Base-by-base conservation (phyloP, 2,888 invertebrate genomes). In the Plebejus anna region DNA sequence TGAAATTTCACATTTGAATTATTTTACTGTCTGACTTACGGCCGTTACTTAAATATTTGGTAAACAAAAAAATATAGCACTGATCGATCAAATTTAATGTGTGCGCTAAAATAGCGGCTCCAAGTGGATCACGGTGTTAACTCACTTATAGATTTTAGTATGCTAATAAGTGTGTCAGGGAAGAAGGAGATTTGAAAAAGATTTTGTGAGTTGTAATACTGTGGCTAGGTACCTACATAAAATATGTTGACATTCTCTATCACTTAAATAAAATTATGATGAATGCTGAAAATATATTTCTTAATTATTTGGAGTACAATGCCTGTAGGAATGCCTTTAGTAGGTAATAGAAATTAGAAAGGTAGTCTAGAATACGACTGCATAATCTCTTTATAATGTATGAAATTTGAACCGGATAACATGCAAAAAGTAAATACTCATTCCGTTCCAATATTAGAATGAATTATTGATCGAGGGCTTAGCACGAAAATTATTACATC, bases 1-100 rank as follows among this genome's bases (percentile, higher is more conserved):
- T 94, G 94, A 94, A 94, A 92, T 93, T 94, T 94, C 92, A 92
- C 94, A 94, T 94, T 94, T 93, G 93, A 94, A 94, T 94, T 94
- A 94, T 94, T 94, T 94, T 94, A 94, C 92, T 92, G 92, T 90
- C 93, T 92, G 94, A 94, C 90, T 93, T 94, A 94, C 93, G 89
- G 91, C 90, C 88, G 92, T 93, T 94, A 93, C 94, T 93, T 93
- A 92, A 93, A 93, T 93, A 93, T 93, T 93, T 92, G 92, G 94
- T 94, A 93, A 93, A 93, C 92, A 92, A 91, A 93, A 93, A 93
- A 94, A 94, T 93, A 93, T 92, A 89, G 90, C 86, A 87, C 89
- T 89, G 91, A 92, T 93, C 92, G 91, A 93, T 94, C 93, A 92
- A 90, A 90, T 92, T 90, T 92, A 92, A 93, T 92, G 91, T 85